Percentiles rank a stretch among this genome's conserved stretches.
Evolutionary conservation across 92 coral and sea anemone genomes (phyloP).

Genomic region (Bergia sp.): DNA sequence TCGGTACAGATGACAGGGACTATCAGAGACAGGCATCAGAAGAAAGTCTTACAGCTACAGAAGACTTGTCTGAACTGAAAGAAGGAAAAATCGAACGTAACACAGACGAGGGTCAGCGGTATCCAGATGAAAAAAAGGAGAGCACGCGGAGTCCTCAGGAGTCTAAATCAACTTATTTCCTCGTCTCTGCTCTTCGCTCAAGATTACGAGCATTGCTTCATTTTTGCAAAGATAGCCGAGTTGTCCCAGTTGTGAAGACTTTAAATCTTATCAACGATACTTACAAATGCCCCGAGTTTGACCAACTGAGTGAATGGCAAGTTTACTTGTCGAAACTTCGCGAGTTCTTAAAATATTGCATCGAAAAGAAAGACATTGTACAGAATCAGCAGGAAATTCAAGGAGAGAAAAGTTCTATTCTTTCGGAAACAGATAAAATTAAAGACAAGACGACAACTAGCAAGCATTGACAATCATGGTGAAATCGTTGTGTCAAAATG

Average conservation of each 20-base stretch:
- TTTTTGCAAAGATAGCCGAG: background rate
- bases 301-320: background rate
- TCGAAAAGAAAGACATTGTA: background rate
- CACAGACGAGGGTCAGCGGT: slow-evolving; percentile 14
- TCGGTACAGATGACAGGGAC: background rate
- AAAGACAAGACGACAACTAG: background rate
- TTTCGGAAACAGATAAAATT: background rate
- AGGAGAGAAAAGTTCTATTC: too few species aligned
- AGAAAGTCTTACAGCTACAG: background rate
- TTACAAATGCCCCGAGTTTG: background rate
- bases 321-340: too few species aligned
- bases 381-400: background rate
- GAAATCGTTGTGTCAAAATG: background rate
- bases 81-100: background rate
- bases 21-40: background rate
- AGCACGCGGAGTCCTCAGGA: background rate
- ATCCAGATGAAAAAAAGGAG: background rate
- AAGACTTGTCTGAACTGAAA: background rate
- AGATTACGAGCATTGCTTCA: background rate
- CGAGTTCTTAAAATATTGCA: background rate
- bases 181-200: background rate
- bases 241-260: background rate
- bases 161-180: background rate
- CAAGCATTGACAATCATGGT: background rate
- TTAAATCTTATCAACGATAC: background rate